Percentiles rank a stretch among this genome's conserved stretches.
These are phyloP conservation scores for Syngnathus acus DNA, from an alignment of 2,797 vertebrate genomes.

Conservation along the genomic window DNA sequence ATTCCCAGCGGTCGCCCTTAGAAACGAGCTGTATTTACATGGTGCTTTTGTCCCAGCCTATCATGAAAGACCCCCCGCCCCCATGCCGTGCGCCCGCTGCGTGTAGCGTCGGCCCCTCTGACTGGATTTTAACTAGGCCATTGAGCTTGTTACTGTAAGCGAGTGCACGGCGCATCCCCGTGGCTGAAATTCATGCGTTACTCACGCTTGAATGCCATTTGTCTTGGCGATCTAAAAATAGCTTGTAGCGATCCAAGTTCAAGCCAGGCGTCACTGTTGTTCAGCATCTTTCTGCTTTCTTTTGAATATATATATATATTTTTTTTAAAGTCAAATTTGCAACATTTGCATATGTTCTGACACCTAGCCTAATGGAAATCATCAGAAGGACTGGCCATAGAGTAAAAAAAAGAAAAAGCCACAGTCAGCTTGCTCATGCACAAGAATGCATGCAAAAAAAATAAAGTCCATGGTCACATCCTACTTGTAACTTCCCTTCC, in stretches of 20 bases:
- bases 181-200: slow-evolving; percentile 52
- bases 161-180: slow-evolving; percentile 41
- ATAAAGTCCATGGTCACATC: no score
- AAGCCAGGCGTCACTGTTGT: slow-evolving; percentile 9
- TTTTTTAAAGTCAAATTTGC: neutral
- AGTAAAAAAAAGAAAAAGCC: no score
- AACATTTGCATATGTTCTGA: neutral
- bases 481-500: no score
- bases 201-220: slow-evolving; percentile 47
- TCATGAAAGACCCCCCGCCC: slow-evolving; percentile 19
- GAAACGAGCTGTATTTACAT: slow-evolving; percentile 62
- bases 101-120: slow-evolving; percentile 25
- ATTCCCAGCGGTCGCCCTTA: slow-evolving; percentile 65
- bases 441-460: no score
- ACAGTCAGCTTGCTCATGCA: no score
- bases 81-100: slow-evolving; percentile 8
- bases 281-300: neutral
- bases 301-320: neutral
- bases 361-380: no score
- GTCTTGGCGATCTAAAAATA: slow-evolving; percentile 64
- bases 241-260: slow-evolving; percentile 24
- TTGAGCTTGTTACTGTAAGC: slow-evolving; percentile 47
- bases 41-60: slow-evolving; percentile 59
- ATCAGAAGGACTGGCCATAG: no score
- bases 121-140: slow-evolving; percentile 58